Evolutionary conservation across 2,888 invertebrate species (phyloP).

Genomic region (Mesorhabditis spiculigera): DNA sequence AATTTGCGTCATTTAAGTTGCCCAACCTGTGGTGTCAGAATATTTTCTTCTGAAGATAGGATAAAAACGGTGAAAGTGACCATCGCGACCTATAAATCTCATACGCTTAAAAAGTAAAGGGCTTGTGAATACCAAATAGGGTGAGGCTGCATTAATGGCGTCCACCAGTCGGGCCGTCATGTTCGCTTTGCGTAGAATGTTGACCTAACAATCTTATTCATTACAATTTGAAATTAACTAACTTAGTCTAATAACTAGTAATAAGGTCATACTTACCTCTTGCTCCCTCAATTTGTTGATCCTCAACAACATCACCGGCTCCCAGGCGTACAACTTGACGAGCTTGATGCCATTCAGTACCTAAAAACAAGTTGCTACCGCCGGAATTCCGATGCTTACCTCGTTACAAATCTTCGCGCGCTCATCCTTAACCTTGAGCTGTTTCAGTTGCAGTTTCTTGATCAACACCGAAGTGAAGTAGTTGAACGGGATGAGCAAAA

Average conservation of each 20-base stretch:
- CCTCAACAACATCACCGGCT: slow-evolving; percentile 29
- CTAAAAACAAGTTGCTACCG: slow-evolving; percentile 23
- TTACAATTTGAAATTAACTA: slow-evolving; percentile 7
- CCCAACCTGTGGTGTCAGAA: slow-evolving; percentile 68
- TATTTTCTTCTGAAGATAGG: slow-evolving; percentile 66
- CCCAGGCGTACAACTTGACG: slow-evolving; percentile 37
- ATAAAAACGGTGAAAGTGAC: slow-evolving; percentile 79
- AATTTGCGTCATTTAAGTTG: no score
- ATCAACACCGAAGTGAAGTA: slow-evolving; percentile 36
- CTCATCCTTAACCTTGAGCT: slow-evolving; percentile 38
- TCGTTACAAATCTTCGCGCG: slow-evolving; percentile 31
- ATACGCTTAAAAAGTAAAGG: no score
- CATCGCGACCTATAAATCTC: slow-evolving; percentile 77
- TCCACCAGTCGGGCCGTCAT: slow-evolving; percentile 25
- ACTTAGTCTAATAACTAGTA: slow-evolving; percentile 13
- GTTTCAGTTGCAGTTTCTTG: slow-evolving; percentile 61
- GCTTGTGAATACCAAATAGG: slow-evolving; percentile 24
- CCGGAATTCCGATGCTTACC: slow-evolving; percentile 8
- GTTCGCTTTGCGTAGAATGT: slow-evolving; percentile 20
- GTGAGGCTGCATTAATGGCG: slow-evolving; percentile 28
- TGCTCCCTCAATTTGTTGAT: slow-evolving; percentile 20
- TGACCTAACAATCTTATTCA: slow-evolving; percentile 23
- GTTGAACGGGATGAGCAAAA: slow-evolving; percentile 43
- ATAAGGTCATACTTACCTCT: slow-evolving; percentile 8
- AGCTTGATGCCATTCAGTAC: slow-evolving; percentile 34